These are phyloP conservation scores for Thymallus thymallus DNA, from an alignment of 2,113 vertebrate species.

Conservation along the genomic window DNA sequence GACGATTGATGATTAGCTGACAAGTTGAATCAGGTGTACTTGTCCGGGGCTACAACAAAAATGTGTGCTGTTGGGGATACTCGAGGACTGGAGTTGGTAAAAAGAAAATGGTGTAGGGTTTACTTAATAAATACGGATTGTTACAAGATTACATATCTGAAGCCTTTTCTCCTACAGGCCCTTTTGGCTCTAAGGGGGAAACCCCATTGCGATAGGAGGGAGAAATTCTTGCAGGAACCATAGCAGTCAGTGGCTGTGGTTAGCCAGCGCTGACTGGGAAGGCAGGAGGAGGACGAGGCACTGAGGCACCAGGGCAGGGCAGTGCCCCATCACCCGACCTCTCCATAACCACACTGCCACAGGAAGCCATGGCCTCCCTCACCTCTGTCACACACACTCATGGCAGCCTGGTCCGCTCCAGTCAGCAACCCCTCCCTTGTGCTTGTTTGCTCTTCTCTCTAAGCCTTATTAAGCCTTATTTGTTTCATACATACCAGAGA, in stretches of 20 bases:
- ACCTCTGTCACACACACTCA: slow-evolving; percentile 23
- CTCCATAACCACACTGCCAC: background rate
- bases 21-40: too few species aligned
- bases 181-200: background rate
- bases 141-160: slow-evolving; percentile 57
- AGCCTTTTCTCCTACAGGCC: slow-evolving; percentile 13
- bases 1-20: too few species aligned
- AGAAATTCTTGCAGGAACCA: slow-evolving; percentile 41
- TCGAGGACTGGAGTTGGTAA: too few species aligned
- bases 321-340: slow-evolving; percentile 26
- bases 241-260: slow-evolving; percentile 47
- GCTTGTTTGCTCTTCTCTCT: slow-evolving; percentile 29
- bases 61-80: too few species aligned
- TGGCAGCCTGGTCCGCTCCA: slow-evolving; percentile 7
- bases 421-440: background rate
- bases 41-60: too few species aligned
- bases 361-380: background rate
- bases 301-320: slow-evolving; percentile 42
- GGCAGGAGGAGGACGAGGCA: slow-evolving; percentile 12
- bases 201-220: slow-evolving; percentile 9
- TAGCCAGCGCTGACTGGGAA: slow-evolving; percentile 32
- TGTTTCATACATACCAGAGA: slow-evolving; percentile 23
- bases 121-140: slow-evolving; percentile 61
- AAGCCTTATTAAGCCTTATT: slow-evolving; percentile 11
- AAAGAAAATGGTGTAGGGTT: slow-evolving; percentile 29